Conservation (phyloP, 1,140 invertebrate species). For the Myzus persicae region DNA sequence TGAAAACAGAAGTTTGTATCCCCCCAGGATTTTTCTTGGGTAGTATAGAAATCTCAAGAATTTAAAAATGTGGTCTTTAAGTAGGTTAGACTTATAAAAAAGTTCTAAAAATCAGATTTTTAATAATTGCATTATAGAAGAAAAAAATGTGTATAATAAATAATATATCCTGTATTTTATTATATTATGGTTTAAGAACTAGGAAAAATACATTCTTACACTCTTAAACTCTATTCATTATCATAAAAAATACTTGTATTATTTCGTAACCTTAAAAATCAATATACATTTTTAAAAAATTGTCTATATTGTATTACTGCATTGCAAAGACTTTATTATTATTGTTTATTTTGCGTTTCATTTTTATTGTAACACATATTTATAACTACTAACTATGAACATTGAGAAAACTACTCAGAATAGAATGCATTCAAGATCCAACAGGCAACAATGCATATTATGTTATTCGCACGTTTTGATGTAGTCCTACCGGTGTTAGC, state of each 20-base stretch:
- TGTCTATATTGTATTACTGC: neutral
- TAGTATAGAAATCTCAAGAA: too few species aligned
- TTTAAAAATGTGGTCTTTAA: too few species aligned
- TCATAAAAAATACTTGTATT: neutral
- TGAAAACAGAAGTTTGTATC: too few species aligned
- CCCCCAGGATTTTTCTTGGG: too few species aligned
- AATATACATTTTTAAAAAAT: neutral
- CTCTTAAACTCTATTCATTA: neutral
- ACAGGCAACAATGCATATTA: neutral
- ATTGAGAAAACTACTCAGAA: neutral
- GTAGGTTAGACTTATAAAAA: too few species aligned
- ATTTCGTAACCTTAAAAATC: neutral
- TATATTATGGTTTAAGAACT: neutral
- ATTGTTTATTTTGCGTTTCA: neutral
- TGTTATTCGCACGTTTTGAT: constrained; percentile 22
- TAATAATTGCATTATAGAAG: too few species aligned
- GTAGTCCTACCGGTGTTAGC: constrained; percentile 14
- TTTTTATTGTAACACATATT: neutral
- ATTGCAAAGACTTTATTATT: neutral
- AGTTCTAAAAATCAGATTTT: too few species aligned
- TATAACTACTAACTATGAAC: neutral
- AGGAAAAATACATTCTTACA: neutral
- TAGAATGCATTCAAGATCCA: neutral
- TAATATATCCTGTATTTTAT: neutral
- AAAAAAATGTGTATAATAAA: too few species aligned